Base-by-base conservation (phyloP, 2,797 vertebrate genomes). In the Poeciliopsis infans region DNA sequence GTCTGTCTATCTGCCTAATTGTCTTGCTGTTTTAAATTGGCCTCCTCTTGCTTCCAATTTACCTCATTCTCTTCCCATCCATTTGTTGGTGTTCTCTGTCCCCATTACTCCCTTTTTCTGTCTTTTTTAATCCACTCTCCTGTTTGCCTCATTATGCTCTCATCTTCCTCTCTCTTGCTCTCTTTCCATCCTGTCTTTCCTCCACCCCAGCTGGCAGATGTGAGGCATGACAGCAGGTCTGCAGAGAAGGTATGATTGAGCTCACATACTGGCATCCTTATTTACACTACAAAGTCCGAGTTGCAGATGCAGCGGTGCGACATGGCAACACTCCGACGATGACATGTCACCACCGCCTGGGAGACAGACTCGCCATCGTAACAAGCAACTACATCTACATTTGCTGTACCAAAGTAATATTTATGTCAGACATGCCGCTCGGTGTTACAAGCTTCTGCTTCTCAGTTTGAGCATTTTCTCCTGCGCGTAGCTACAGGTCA, bases 211-310 rank as follows among this genome's bases (percentile, higher is more conserved):
- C 51, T 82, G 61, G 87, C 90, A 92, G 87, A 87, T 84, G 84
- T 88, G 81, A 86, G 79, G 78, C 79, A 80, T 89, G 89, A 91
- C 86, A 90, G 83, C 81, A 82, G 85, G 84, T 84, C 85, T 86
- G 79, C 72, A 84, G 78, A 76, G 81, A 77, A 81, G 78, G 55
- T 86, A 85, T 81, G 83, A 91, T 84, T 0, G 69, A 84, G 74
- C 78, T 79, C 81, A 75, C 75, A 79, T 75, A 78, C 43, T 77
- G 28, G 23, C 82, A 77, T 72, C 72, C 89, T 87, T 88, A 93
- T 93, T 94, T 91, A 91, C 92, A 94, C 91, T 92, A 93, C 91
- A 94, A 93, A 93, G 91, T 79, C 85, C 39, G 2, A 59, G 78
- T 79, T 80, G 77, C 83, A 88, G 88, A 92, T 85, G 83, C 81